Evolutionary conservation across 1,140 invertebrate genomes (phyloP).

Genomic region (Aphelenchoides fujianensis): DNA sequence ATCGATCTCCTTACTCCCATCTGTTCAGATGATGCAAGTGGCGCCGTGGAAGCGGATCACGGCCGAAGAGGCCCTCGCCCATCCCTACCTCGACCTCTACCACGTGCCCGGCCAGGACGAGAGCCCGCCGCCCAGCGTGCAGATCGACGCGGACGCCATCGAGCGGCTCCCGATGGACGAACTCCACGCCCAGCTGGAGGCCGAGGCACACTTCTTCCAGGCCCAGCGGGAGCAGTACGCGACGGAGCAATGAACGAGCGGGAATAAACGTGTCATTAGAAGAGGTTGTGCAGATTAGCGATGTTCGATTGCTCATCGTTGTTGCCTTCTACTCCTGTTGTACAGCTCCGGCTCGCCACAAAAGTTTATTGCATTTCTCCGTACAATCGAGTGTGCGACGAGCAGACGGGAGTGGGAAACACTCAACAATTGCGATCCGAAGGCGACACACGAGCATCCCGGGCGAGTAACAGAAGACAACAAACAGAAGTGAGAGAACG

Average conservation of each 20-base stretch:
- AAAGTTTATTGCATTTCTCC: too few species aligned
- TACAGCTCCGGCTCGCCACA: too few species aligned
- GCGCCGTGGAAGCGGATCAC: constrained; percentile 31
- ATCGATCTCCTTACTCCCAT: constrained; percentile 14
- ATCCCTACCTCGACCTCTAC: constrained; percentile 48
- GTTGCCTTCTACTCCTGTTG: too few species aligned
- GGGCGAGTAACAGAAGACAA: background rate
- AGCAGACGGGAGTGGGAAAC: too few species aligned
- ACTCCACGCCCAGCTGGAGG: constrained; percentile 26
- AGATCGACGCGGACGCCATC: constrained; percentile 48
- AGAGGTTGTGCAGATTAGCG: too few species aligned
- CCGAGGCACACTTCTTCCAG: constrained; percentile 35
- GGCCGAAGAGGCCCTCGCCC: constrained; percentile 49
- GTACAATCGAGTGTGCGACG: too few species aligned
- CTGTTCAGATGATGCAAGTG: constrained; percentile 25
- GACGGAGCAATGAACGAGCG: too few species aligned
- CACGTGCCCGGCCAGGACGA: constrained; percentile 51
- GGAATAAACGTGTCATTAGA: too few species aligned
- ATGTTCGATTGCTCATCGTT: too few species aligned
- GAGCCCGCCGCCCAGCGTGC: constrained; percentile 19
- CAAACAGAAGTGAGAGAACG: background rate
- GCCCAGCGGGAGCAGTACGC: constrained; percentile 2
- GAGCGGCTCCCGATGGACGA: constrained; percentile 27
- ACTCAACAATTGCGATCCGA: too few species aligned
- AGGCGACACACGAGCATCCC: too few species aligned